These are phyloP conservation scores for Plutomurus gul DNA, from an alignment of 1,140 invertebrate species.

Conservation along the genomic window DNA sequence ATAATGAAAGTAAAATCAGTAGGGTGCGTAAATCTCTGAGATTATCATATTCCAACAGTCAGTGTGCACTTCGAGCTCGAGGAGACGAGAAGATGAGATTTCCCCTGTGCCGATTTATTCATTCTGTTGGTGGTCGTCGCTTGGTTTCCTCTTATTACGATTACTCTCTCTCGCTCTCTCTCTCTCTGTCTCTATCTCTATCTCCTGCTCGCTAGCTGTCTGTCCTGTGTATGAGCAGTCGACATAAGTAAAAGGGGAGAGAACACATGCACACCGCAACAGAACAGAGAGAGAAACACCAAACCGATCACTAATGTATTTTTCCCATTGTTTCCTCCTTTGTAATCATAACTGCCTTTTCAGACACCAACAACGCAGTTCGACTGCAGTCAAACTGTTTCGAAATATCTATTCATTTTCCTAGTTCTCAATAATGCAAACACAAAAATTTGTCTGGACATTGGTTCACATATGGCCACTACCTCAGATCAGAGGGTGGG, in stretches of 20 bases:
- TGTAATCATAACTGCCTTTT: background rate
- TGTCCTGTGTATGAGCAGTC: background rate
- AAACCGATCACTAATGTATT: slow-evolving; percentile 4
- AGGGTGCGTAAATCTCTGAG: slow-evolving; percentile 24
- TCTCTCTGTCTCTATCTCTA: background rate
- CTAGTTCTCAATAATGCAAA: no score
- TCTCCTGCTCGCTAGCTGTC: background rate
- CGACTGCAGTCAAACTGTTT: no score
- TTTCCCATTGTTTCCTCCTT: background rate
- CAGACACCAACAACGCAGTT: no score
- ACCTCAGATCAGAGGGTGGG: no score
- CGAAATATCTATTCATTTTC: no score
- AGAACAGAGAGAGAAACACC: background rate
- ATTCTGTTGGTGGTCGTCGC: slow-evolving; percentile 27
- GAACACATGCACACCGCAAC: background rate
- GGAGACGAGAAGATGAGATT: background rate
- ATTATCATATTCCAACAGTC: slow-evolving; percentile 1
- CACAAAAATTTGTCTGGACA: no score
- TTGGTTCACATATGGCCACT: no score
- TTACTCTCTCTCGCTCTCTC: background rate
- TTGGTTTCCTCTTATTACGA: slow-evolving; percentile 16
- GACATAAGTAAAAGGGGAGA: background rate
- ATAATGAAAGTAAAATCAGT: slow-evolving; percentile 28
- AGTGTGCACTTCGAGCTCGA: no score
- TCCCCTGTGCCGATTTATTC: slow-evolving; percentile 22